Base-by-base conservation (phyloP, 2,888 invertebrate genomes). In the Ryuthela nishihirai region DNA sequence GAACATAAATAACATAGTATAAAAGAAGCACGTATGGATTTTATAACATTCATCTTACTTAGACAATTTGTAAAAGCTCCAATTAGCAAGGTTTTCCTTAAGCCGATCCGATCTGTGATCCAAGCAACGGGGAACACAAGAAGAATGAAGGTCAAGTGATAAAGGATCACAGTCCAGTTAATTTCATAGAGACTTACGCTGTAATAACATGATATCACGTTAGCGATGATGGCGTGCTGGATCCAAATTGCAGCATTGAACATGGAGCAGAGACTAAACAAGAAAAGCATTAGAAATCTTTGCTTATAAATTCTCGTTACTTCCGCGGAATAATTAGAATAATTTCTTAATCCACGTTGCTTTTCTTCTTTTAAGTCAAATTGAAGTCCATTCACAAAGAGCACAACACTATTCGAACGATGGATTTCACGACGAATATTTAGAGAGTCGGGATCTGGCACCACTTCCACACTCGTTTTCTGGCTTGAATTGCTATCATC, bases 91-190 rank as follows among this genome's bases (percentile, higher is more conserved):
- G 69, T 70, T 9, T 67, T 59, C 15, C 74, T 64, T 7, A 75
- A 69, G 21, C 75, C 98, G 79, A 85, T 84, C 80, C 85, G 89
- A 74, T 98, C 93, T 68, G 99, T 80, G 55, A 98, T 81, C 84
- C 88, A 98, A 72, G 95, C 93, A 20, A 89, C 97, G 1, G 98
- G 99, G 72, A 99, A 91, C 70, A 99, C 92, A 67, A 98, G 83
- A 9, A 95, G 91, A 69, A 98, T 93, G 76, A 99, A 99, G 2
- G 87, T 82, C 66, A 93, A 82, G 98, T 99, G 98, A 78, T 86
- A 99, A 70, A 98, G 83, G 88, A 98, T 90, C 38, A 95, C 94
- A 21, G 95, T 90, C 95, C 94, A 95, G 75, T 98, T 88, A 49
- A 98, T 88, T 70, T 82, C 81, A 66, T 82, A 49, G 21, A 54